These are phyloP conservation scores for Coccyzus lansbergi DNA, from an alignment of 2,797 vertebrate species.

Conservation along the genomic window DNA sequence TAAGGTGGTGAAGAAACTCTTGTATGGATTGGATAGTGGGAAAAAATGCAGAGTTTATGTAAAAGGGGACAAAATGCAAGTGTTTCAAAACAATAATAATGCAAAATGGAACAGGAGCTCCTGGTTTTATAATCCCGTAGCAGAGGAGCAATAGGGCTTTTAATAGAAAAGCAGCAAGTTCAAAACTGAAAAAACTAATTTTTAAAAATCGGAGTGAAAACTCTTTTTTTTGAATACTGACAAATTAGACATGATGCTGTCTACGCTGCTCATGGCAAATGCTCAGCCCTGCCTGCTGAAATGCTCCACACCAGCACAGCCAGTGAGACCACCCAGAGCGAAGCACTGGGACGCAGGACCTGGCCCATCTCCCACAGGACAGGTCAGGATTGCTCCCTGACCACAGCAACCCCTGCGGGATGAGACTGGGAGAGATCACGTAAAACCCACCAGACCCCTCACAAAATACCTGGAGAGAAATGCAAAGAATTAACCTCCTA, in stretches of 20 bases:
- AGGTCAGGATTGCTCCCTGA: not conserved
- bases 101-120: not conserved
- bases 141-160: not conserved
- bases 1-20: not conserved
- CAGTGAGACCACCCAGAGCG: not conserved
- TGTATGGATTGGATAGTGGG: not conserved
- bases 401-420: not conserved
- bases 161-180: not conserved
- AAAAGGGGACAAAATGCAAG: not conserved
- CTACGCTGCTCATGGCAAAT: not conserved
- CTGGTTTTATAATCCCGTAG: not conserved
- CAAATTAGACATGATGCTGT: not conserved
- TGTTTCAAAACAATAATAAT: not conserved
- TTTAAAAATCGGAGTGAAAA: not conserved
- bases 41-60: not conserved
- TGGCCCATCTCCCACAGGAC: not conserved
- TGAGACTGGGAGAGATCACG: not conserved
- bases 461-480: not conserved
- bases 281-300: not conserved
- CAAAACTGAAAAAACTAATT: rapidly evolving
- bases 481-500: not conserved
- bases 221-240: not conserved
- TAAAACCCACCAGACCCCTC: not conserved
- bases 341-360: not conserved
- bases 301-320: not conserved